Evolutionary conservation across 2,113 vertebrate species (phyloP), one percentile per base, ranked within the genome.

Genomic region (Cavia porcellus): DNA sequence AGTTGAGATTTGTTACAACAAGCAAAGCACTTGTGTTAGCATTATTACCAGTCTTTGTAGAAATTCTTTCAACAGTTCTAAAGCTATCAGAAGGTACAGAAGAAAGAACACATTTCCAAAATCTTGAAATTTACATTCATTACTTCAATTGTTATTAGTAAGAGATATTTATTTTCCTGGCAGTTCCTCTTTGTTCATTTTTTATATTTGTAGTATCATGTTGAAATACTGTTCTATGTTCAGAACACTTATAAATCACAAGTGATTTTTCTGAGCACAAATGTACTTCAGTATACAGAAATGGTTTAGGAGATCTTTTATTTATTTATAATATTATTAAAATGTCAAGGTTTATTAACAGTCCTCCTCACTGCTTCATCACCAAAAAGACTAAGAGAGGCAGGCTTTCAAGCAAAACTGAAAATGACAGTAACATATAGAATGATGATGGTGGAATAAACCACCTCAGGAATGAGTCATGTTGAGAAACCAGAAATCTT

Each of bases 121-220:
- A 47, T 81, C 13, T 79, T 62, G 4, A 25, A n/a, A n/a, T 59
- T 70, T 57, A 95, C 68, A 17, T 80, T 95, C 14, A 75, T 45
- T 83, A 13, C 59, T 92, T 96, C 30, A 90, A 90, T 91, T 82
- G 55, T 92, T 42, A 50, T 61, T 96, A 62, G 62, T 50, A 96
- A 55, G 75, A 95, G 86, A 84, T 72, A 82, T 25, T 81, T 61
- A 9, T 80, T 92, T 96, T 92, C 42, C 42, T 96, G 77, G 64
- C 89, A 89, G 38, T 25, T 32, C 64, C 14, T 89, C 22, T 84
- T 52, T 22, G 20, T 90, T 84, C 14, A 55, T 79, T 79, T 96
- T 92, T 87, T 55, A 92, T 59, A 66, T 11, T 30, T 79, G 10
- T 66, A 61, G 52, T 66, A 32, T 89, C 20, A 83, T 70, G 66